A percentile compares a stretch with the other conserved stretches of the same genome.
Conservation (phyloP, 2,888 invertebrate species). For the Nymphalis polychloros region DNA sequence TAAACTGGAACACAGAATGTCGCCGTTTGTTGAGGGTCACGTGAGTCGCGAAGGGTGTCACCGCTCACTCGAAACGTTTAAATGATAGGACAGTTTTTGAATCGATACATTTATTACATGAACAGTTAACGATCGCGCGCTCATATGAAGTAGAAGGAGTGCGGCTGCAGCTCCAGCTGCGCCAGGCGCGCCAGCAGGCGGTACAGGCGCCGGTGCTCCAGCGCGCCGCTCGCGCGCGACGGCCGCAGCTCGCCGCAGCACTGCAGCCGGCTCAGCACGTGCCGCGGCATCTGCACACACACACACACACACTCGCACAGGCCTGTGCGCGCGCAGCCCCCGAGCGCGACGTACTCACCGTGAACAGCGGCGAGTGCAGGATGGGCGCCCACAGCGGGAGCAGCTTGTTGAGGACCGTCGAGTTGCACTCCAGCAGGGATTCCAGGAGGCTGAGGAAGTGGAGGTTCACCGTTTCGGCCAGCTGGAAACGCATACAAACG, state of each 20-base stretch:
- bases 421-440: conserved; percentile 96
- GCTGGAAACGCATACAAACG: conserved; percentile 75
- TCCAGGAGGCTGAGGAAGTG: conserved; percentile 98
- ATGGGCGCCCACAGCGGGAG: conserved; percentile 98
- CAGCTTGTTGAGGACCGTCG: conserved; percentile 94
- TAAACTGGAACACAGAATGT: no score
- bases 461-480: conserved; percentile 98
- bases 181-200: conserved; percentile 98
- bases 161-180: conserved; percentile 89
- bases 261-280: conserved; percentile 92
- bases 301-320: neutral
- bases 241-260: conserved; percentile 93
- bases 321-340: no score
- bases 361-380: conserved; percentile 89
- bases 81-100: no score
- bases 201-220: conserved; percentile 90
- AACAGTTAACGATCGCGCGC: neutral
- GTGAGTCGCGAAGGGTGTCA: no score
- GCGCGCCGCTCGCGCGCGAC: conserved; percentile 87
- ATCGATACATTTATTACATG: neutral
- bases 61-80: neutral
- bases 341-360: conserved; percentile 50
- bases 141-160: conserved; percentile 72
- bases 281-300: conserved; percentile 88
- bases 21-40: no score